Evolutionary conservation across 1,140 invertebrate genomes (phyloP), one percentile per base, ranked within the genome.

Genomic region (Laupala kohalensis): DNA sequence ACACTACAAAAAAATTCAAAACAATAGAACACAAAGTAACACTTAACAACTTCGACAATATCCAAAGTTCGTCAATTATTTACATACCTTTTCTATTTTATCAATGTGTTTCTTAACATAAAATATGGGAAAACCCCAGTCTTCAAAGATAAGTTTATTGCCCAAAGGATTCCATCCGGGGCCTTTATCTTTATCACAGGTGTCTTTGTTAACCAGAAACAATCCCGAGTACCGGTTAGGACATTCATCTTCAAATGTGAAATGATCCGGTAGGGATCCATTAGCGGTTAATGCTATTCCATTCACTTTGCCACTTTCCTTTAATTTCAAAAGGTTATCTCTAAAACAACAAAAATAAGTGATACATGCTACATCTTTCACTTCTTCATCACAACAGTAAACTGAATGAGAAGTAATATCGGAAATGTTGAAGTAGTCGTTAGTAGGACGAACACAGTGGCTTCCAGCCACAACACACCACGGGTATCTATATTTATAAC

Each of bases 91-190:
- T 19, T 13, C 19, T 13, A 53, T 53, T 53, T 53, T 53, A 9
- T 53, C 37, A 53, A 53, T 53, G 19, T 53, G 26, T 29, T 68
- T 23, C 5, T 85, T 84, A 30, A 95, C 79, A 72, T 88, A 89
- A 81, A 95, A 95, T 76, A 96, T 91, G 5, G 94, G 92, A 76
- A 95, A 93, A 66, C 87, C 87, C 77, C 93, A 92, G 77, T 95
- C 88, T 75, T 88, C 84, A 76, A 88, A 85, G 71, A 95, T 78
- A 5, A 96, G 79, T 0, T 86, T 86, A 9, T 87, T 89, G 6
- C 93, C 94, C 74, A 80, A 77, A 28, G 85, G 85, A 83, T 97
- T 97, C 95, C 95, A 97, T 13, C 9, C 37, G 19, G 9, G 9
- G 19, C 9, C 9, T 5, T 83, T 83, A 70, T 79, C 78, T 2